These are phyloP conservation scores for Eumerus sabulonum DNA, from an alignment of 2,888 invertebrate species.

Conservation along the genomic window DNA sequence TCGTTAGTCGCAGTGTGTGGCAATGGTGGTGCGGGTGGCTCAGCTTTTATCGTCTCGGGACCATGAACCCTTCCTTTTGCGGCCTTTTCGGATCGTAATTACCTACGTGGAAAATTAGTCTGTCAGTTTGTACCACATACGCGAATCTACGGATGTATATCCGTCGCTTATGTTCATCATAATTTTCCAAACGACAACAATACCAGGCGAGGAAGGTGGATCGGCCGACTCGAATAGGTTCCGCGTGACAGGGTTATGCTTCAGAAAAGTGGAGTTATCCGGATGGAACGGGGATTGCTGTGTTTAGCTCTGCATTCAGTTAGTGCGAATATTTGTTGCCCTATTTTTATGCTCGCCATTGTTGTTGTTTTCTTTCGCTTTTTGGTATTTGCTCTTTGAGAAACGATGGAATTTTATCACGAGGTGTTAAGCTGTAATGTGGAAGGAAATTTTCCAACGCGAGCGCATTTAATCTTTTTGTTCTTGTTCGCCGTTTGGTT, in stretches of 20 bases:
- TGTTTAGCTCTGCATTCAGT: constrained; percentile 28
- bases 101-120: constrained; percentile 56
- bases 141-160: background rate
- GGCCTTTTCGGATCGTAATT: constrained; percentile 43
- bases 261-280: constrained; percentile 53
- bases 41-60: constrained; percentile 28
- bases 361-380: background rate
- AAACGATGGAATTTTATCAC: constrained; percentile 40
- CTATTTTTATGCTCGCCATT: background rate
- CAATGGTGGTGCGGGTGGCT: no score
- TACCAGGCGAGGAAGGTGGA: background rate
- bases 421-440: constrained; percentile 46
- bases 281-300: constrained; percentile 52
- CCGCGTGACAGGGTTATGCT: constrained; percentile 46
- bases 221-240: constrained; percentile 19
- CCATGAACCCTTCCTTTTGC: constrained; percentile 43
- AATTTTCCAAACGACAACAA: constrained; percentile 11
- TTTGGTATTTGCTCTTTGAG: background rate
- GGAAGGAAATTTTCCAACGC: no score
- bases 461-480: no score
- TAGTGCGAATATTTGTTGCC: constrained; percentile 35
- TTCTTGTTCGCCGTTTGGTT: no score
- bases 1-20: background rate
- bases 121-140: constrained; percentile 1
- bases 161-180: no score